phyloP scores from a whole-genome alignment of 2,113 vertebrate genomes.

The Hippocampus barbouri region DNA sequence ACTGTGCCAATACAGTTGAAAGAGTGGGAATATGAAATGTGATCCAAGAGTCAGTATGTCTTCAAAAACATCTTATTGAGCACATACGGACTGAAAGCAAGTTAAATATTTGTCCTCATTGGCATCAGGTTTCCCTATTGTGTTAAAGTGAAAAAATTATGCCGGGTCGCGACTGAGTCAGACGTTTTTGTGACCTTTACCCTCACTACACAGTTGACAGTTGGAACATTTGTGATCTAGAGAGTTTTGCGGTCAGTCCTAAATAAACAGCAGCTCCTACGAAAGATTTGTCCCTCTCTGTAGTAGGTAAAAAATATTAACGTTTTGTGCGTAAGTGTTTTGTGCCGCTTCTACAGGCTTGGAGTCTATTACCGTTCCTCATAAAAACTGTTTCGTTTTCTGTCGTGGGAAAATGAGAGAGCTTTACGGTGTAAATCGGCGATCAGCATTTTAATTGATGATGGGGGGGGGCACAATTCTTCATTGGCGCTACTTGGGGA shows the following conservation, averaged over 20 bases:
- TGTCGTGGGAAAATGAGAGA: conserved; percentile 37
- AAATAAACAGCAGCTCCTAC: conserved; percentile 2
- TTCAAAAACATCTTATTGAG: conserved; percentile 43
- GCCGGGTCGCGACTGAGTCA: conserved; percentile 2
- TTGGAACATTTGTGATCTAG: conserved; percentile 3
- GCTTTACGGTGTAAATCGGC: conserved; percentile 32
- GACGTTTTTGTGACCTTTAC: conserved; percentile 6
- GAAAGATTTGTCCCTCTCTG: conserved; percentile 35
- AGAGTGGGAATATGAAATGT: conserved; percentile 50
- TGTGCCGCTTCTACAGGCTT: too few species aligned
- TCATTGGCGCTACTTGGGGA: too few species aligned
- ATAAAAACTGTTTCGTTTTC: conserved; percentile 43
- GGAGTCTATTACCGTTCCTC: conserved; percentile 29
- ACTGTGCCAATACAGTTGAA: conserved; percentile 44
- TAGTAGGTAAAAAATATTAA: too few species aligned
- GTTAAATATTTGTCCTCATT: not conserved
- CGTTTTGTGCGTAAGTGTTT: too few species aligned
- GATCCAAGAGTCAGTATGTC: conserved; percentile 47
- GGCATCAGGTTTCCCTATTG: not conserved
- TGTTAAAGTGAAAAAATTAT: conserved; percentile 4
- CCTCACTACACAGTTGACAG: conserved; percentile 10
- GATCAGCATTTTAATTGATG: too few species aligned
- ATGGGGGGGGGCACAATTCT: too few species aligned
- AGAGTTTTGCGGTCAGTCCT: conserved; percentile 13
- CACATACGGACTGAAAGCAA: conserved; percentile 1